Evolutionary conservation across 2,797 vertebrate genomes (phyloP).

Genomic region (Spinus pinus): DNA sequence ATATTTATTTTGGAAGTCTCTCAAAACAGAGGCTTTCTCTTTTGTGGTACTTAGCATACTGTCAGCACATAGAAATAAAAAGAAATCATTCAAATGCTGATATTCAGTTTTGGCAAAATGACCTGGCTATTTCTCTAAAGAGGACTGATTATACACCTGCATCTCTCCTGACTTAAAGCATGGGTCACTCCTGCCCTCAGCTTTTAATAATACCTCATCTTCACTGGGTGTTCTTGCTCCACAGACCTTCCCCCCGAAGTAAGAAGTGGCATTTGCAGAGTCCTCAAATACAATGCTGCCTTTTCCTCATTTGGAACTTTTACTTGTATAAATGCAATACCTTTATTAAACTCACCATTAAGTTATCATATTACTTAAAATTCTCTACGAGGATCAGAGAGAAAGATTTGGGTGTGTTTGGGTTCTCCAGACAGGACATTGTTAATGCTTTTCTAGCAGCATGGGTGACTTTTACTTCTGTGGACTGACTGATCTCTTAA

Average conservation of each 20-base stretch:
- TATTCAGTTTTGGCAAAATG: not conserved
- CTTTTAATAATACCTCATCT: not conserved
- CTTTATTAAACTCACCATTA: not conserved
- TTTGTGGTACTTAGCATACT: not conserved
- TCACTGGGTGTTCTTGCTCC: not conserved
- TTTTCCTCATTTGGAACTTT: not conserved
- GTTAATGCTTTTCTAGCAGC: not conserved
- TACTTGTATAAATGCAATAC: not conserved
- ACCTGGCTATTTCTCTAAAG: not conserved
- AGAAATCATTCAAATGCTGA: not conserved
- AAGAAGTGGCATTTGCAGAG: not conserved
- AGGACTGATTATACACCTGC: not conserved
- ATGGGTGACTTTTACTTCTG: not conserved
- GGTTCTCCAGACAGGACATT: not conserved
- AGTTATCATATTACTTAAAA: not conserved
- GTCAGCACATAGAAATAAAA: not conserved
- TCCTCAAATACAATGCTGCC: not conserved
- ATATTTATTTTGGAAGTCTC: constrained; percentile 34
- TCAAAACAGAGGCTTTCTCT: not conserved
- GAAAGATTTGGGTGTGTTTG: not conserved
- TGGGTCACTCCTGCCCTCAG: not conserved
- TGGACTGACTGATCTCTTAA: not conserved
- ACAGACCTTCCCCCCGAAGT: not conserved
- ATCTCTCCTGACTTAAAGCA: not conserved
- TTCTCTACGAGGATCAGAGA: not conserved